Percentiles rank a stretch among this genome's conserved stretches.
Conservation (phyloP, 2,797 vertebrate species). For the Pseudomugil tenellus region DNA sequence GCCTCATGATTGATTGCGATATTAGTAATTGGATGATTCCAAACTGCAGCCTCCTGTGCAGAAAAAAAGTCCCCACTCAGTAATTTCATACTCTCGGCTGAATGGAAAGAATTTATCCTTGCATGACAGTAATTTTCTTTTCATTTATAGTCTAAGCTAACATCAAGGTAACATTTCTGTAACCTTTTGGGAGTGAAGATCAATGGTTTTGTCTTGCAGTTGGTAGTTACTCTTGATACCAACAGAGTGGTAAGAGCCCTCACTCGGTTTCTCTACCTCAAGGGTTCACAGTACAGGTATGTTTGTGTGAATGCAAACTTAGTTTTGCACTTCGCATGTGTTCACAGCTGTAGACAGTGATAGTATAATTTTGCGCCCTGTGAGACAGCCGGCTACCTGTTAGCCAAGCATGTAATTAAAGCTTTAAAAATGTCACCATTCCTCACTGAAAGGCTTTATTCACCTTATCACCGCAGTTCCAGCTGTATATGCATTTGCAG, state of each 20-base stretch:
- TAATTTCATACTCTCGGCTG: slow-evolving; percentile 52
- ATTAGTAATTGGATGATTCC: slow-evolving; percentile 69
- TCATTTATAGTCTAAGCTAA: slow-evolving; percentile 55
- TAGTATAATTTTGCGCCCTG: slow-evolving; percentile 72
- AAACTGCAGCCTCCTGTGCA: slow-evolving; percentile 39
- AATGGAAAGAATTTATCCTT: slow-evolving; percentile 55
- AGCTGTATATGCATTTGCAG: slow-evolving; percentile 53
- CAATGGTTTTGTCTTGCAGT: slow-evolving; percentile 37
- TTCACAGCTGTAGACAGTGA: slow-evolving; percentile 74
- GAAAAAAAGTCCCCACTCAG: slow-evolving; percentile 31
- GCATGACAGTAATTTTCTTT: slow-evolving; percentile 65
- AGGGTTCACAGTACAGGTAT: slow-evolving; percentile 38
- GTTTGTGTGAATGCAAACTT: slow-evolving; percentile 46
- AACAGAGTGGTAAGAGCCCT: slow-evolving; percentile 25
- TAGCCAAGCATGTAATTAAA: slow-evolving; percentile 86
- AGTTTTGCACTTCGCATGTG: slow-evolving; percentile 39
- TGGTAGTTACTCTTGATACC: slow-evolving; percentile 36
- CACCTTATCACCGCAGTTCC: slow-evolving; percentile 68
- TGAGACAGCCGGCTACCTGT: slow-evolving; percentile 66
- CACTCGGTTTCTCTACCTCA: slow-evolving; percentile 28
- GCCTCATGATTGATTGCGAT: slow-evolving; percentile 73
- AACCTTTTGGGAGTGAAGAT: slow-evolving; percentile 48
- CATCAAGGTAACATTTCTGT: slow-evolving; percentile 44
- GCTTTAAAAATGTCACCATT: slow-evolving; percentile 80
- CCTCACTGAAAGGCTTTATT: slow-evolving; percentile 70